phyloP scores from a whole-genome alignment of 1,140 invertebrate species.

The Pachyrhynchus sulphureomaculatus region DNA sequence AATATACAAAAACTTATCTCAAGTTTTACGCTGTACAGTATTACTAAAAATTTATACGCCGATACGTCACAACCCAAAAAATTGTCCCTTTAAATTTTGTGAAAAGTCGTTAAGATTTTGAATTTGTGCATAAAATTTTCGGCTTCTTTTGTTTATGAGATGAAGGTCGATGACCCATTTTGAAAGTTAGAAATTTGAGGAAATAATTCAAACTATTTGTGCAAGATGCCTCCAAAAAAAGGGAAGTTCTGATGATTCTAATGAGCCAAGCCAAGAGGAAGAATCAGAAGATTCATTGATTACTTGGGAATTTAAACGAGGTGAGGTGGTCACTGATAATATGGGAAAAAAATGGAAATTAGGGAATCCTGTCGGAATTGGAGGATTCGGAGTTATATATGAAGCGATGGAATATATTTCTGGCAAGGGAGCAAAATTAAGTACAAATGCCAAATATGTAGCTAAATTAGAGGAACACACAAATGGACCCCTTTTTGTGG shows the following conservation, averaged over 20 bases:
- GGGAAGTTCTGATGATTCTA: conserved; percentile 56
- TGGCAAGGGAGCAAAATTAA: conserved; percentile 60
- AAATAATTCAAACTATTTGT: background rate
- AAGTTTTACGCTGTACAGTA: too few relatives aligned
- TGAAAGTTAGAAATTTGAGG: conserved; percentile 8
- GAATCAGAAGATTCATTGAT: background rate
- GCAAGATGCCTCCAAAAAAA: background rate
- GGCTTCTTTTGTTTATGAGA: background rate
- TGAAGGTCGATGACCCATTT: conserved; percentile 2
- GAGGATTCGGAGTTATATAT: conserved; percentile 94
- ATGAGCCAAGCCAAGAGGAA: conserved; percentile 29
- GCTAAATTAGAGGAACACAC: conserved; percentile 91
- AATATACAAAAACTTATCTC: too few relatives aligned
- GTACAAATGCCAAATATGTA: conserved; percentile 69
- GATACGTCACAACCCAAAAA: background rate
- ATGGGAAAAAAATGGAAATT: conserved; percentile 83
- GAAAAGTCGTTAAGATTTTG: conserved; percentile 36
- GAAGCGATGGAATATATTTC: conserved; percentile 71
- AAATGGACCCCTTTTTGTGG: conserved; percentile 93
- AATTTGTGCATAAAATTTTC: conserved; percentile 34
- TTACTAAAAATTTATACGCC: background rate
- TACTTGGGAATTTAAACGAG: conserved; percentile 47
- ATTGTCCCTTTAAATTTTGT: background rate
- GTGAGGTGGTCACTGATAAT: conserved; percentile 79
- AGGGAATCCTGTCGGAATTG: conserved; percentile 82